phyloP scores from a whole-genome alignment of 1,140 invertebrate genomes.

The Pseudomyrmex dendroicus region DNA sequence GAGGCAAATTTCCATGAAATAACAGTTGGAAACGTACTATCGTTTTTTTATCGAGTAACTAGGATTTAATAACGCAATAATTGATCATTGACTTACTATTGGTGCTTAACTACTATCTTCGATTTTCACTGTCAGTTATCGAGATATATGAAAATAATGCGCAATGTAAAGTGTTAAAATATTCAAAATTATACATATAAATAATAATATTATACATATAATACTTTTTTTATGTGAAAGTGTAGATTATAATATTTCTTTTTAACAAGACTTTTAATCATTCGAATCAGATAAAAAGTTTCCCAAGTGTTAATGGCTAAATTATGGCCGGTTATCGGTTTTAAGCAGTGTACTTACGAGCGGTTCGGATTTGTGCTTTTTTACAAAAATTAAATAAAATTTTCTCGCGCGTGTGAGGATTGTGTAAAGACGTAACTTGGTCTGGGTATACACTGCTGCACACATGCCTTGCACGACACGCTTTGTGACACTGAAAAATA shows the following conservation, averaged over 20 bases:
- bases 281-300: too few relatives aligned
- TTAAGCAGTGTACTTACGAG: neutral
- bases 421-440: neutral
- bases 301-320: too few relatives aligned
- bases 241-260: too few relatives aligned
- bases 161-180: too few relatives aligned
- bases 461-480: conserved; percentile 8
- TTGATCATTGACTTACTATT: neutral
- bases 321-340: neutral
- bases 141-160: too few relatives aligned
- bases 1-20: neutral
- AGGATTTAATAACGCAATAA: conserved; percentile 1
- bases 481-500: conserved; percentile 51
- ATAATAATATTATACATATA: too few relatives aligned
- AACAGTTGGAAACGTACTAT: neutral
- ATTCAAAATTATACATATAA: too few relatives aligned
- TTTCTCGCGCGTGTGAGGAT: neutral
- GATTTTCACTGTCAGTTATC: too few relatives aligned
- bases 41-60: too few relatives aligned
- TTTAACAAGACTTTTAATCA: too few relatives aligned
- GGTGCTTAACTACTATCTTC: too few relatives aligned
- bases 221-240: too few relatives aligned
- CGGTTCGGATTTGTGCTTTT: neutral
- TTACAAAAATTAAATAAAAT: neutral
- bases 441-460: neutral